Evolutionary conservation across 2,888 invertebrate species (phyloP).

Genomic region (Thereva nobilitata): DNA sequence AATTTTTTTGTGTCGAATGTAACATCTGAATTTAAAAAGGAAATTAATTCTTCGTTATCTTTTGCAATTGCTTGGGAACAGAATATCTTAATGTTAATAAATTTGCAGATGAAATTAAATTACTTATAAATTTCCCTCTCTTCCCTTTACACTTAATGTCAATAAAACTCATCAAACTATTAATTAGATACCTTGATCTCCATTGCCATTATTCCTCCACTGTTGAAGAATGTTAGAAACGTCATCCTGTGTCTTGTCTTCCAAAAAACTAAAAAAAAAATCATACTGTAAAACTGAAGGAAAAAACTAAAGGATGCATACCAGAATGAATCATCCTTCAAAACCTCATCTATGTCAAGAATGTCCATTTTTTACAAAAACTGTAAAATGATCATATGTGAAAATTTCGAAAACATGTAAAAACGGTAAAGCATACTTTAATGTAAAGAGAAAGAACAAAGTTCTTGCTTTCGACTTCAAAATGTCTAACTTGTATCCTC

Average conservation of each 20-base stretch:
- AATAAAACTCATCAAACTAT: slow-evolving; percentile 16
- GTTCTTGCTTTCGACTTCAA: too few relatives aligned
- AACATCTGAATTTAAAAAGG: too few relatives aligned
- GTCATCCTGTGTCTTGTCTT: slow-evolving; percentile 57
- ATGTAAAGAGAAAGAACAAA: not conserved
- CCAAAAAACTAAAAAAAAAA: slow-evolving; percentile 51
- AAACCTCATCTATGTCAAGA: slow-evolving; percentile 56
- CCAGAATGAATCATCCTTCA: slow-evolving; percentile 59
- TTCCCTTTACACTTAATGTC: not conserved
- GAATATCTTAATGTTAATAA: too few relatives aligned
- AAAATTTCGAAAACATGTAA: slow-evolving; percentile 1
- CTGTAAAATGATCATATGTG: slow-evolving; percentile 14
- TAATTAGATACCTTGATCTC: not conserved
- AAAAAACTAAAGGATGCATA: slow-evolving; percentile 46
- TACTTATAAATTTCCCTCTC: too few relatives aligned
- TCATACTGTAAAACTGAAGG: slow-evolving; percentile 40
- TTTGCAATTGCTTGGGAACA: too few relatives aligned
- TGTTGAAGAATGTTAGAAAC: slow-evolving; percentile 57
- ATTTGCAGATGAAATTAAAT: too few relatives aligned
- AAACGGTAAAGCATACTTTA: not conserved
- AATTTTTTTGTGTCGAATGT: too few relatives aligned
- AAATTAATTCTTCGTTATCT: too few relatives aligned
- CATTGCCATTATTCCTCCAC: slow-evolving; percentile 49
- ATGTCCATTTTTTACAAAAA: slow-evolving; percentile 51
- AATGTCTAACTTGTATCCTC: too few relatives aligned